Evolutionary conservation across 2,113 vertebrate species (phyloP).

Genomic region (Phaetusa simplex): DNA sequence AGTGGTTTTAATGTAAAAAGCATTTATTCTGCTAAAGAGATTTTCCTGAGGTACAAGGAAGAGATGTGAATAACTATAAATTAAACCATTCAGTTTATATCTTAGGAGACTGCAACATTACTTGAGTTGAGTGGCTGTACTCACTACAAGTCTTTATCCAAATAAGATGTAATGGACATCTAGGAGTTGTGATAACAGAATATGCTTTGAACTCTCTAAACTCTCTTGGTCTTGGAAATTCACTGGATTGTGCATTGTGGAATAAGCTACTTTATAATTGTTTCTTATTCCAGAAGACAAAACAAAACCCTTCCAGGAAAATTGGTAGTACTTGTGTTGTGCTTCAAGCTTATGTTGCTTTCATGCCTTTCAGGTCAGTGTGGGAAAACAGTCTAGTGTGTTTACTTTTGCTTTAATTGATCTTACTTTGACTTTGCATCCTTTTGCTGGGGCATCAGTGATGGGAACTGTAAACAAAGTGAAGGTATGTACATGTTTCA

Average conservation of each 20-base stretch:
- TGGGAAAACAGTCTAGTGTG: background rate
- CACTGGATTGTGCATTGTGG: background rate
- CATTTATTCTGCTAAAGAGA: background rate
- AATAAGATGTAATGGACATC: background rate
- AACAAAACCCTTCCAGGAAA: background rate
- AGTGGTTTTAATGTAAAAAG: background rate
- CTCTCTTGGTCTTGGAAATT: background rate
- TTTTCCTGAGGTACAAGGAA: background rate
- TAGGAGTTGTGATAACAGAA: background rate
- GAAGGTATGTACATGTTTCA: background rate
- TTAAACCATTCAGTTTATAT: background rate
- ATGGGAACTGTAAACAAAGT: slow-evolving; percentile 12
- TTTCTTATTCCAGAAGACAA: background rate
- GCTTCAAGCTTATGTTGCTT: background rate
- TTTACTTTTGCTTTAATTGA: slow-evolving; percentile 8
- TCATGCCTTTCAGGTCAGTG: background rate
- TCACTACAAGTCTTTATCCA: background rate
- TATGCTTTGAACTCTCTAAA: background rate
- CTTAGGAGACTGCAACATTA: background rate
- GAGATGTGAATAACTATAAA: background rate
- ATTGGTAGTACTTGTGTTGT: background rate
- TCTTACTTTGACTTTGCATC: slow-evolving; percentile 9
- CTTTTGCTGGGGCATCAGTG: background rate
- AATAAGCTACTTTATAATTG: background rate
- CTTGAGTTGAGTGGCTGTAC: background rate